A percentile compares a stretch with the other conserved stretches of the same genome.
These are phyloP conservation scores for Ligdia adustata DNA, from an alignment of 2,888 invertebrate genomes.

Conservation along the genomic window DNA sequence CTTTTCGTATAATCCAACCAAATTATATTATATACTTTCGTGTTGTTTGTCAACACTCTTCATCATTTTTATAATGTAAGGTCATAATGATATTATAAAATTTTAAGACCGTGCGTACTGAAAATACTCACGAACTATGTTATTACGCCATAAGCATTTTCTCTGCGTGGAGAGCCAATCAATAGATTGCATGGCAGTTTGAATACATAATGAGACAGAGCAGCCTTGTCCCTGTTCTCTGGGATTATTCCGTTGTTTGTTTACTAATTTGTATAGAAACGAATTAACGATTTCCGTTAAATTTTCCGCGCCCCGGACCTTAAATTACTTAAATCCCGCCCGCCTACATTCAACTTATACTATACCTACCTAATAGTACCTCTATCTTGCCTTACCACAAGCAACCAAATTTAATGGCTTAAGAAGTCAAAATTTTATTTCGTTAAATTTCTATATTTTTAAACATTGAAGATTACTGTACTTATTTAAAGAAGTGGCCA, in stretches of 20 bases:
- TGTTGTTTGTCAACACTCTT: too few species aligned
- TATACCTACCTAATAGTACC: too few species aligned
- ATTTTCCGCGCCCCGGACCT: slow-evolving; percentile 17
- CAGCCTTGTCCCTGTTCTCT: slow-evolving; percentile 38
- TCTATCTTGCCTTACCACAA: too few species aligned
- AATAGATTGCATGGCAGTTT: slow-evolving; percentile 11
- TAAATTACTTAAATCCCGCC: not conserved
- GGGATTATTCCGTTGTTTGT: slow-evolving; percentile 41
- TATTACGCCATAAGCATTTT: not conserved
- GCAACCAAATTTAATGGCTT: too few species aligned
- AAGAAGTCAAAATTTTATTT: too few species aligned
- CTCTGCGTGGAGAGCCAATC: slow-evolving; percentile 9
- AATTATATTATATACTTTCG: too few species aligned
- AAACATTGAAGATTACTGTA: too few species aligned
- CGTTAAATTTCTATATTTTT: too few species aligned
- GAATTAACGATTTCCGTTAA: slow-evolving; percentile 20
- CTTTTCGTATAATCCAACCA: too few species aligned
- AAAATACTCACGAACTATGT: not conserved
- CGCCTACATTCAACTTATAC: slow-evolving; percentile 20
- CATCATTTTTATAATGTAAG: too few species aligned
- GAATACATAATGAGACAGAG: slow-evolving; percentile 7
- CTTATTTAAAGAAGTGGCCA: too few species aligned
- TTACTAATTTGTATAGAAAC: slow-evolving; percentile 21
- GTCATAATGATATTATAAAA: too few species aligned
- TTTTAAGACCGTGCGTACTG: not conserved